A percentile compares a stretch with the other conserved stretches of the same genome.
Evolutionary conservation across 1,140 invertebrate species (phyloP).

Genomic region (Drosophila tristis): DNA sequence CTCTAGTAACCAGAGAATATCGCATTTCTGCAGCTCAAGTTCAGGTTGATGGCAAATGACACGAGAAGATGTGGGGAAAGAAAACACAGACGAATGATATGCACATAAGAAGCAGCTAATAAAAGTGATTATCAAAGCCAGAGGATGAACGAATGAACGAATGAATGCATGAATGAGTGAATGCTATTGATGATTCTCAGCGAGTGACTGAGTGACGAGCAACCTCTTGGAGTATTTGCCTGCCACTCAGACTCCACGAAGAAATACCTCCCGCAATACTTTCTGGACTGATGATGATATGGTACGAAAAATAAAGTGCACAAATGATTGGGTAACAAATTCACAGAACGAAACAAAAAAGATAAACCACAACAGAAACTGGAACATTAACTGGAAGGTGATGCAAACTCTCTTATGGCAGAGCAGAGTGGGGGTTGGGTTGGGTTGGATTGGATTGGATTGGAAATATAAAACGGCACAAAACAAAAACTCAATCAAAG

Average conservation of each 20-base stretch:
- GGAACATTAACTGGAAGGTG: constrained; percentile 30
- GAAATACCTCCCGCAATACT: neutral
- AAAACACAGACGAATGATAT: constrained; percentile 27
- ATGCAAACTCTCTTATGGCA: constrained; percentile 1
- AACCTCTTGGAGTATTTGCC: neutral
- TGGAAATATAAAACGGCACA: constrained; percentile 42
- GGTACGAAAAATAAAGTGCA: constrained; percentile 26
- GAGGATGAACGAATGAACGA: constrained; percentile 13
- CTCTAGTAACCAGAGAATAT: constrained; percentile 35
- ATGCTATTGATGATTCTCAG: constrained; percentile 32
- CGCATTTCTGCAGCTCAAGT: constrained; percentile 23
- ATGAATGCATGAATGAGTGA: neutral
- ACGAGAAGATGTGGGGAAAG: constrained; percentile 12
- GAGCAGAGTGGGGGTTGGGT: neutral
- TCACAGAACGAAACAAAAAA: constrained; percentile 7
- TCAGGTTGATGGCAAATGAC: constrained; percentile 5
- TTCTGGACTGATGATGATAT: neutral
- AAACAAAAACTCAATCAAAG: constrained; percentile 50
- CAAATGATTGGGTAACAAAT: constrained; percentile 1
- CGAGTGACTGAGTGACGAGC: constrained; percentile 19
- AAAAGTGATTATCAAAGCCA: constrained; percentile 36
- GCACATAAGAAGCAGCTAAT: constrained; percentile 50
- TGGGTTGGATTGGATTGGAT: neutral
- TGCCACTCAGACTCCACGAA: neutral
- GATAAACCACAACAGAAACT: constrained; percentile 11